Conservation (phyloP, 1,140 invertebrate species). For the Luehdorfia chinensis region DNA sequence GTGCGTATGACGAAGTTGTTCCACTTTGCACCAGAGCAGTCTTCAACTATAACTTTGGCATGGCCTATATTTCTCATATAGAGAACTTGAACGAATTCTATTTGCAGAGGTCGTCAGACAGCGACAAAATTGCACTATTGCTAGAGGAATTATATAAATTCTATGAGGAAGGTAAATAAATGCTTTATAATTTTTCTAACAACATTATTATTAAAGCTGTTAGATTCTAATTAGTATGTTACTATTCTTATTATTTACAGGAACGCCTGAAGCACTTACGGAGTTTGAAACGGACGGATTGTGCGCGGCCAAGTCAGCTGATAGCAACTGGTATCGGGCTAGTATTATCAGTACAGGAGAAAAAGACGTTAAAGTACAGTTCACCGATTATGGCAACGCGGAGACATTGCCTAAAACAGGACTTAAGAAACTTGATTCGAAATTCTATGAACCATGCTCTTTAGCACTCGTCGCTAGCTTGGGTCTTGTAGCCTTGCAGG, state of each 20-base stretch:
- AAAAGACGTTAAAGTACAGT: conserved; percentile 79
- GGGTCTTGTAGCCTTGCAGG: conserved; percentile 47
- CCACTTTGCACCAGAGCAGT: conserved; percentile 78
- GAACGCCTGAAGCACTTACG: conserved; percentile 48
- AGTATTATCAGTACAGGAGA: conserved; percentile 73
- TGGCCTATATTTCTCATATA: conserved; percentile 71
- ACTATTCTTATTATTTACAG: conserved; percentile 27
- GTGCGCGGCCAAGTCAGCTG: conserved; percentile 79
- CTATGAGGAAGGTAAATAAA: conserved; percentile 78
- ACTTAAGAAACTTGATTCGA: conserved; percentile 75
- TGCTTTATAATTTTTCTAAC: too few species aligned
- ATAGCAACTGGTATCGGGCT: conserved; percentile 84
- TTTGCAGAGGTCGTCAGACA: conserved; percentile 76
- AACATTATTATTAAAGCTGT: too few species aligned
- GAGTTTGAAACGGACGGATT: conserved; percentile 64
- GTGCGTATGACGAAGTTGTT: conserved; percentile 69
- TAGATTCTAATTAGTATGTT: too few species aligned
- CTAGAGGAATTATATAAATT: conserved; percentile 76
- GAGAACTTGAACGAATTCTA: conserved; percentile 78
- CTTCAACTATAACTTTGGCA: conserved; percentile 68
- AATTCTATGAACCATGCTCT: conserved; percentile 77
- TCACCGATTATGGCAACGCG: conserved; percentile 88
- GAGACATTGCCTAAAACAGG: conserved; percentile 76
- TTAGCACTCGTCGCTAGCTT: conserved; percentile 74
- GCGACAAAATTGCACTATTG: conserved; percentile 62